phyloP scores from a whole-genome alignment of 2,113 vertebrate species.

The Psettodes erumei region DNA sequence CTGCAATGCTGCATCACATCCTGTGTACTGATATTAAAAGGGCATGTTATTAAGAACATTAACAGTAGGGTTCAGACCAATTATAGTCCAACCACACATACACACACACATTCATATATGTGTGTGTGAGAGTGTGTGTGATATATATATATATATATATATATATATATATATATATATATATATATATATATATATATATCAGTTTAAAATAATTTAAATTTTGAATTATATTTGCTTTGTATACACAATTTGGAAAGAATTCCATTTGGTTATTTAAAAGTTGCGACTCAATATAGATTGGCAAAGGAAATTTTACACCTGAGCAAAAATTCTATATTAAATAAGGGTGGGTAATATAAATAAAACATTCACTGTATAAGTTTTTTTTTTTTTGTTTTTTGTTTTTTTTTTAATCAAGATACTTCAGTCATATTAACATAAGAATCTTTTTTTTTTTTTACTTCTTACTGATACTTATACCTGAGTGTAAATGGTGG shows the following conservation, averaged over 20 bases:
- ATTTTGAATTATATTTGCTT: not conserved
- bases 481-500: too few species aligned
- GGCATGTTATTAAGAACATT: not conserved
- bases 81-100: not conserved
- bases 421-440: too few species aligned
- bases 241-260: not conserved
- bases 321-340: not conserved
- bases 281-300: too few species aligned
- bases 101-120: too few species aligned
- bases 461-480: too few species aligned
- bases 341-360: not conserved
- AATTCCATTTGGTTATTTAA: too few species aligned
- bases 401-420: too few species aligned
- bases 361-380: not conserved
- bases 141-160: too few species aligned
- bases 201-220: not conserved
- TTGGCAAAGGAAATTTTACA: not conserved
- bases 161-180: too few species aligned
- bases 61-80: not conserved
- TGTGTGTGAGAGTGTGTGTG: not conserved
- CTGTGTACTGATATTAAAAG: conserved; percentile 27
- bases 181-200: too few species aligned
- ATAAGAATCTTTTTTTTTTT: too few species aligned
- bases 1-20: conserved; percentile 17
- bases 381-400: not conserved